A percentile compares a stretch with the other conserved stretches of the same genome.
phyloP scores from a whole-genome alignment of 1,140 invertebrate genomes.

The Hycleus cichorii region DNA sequence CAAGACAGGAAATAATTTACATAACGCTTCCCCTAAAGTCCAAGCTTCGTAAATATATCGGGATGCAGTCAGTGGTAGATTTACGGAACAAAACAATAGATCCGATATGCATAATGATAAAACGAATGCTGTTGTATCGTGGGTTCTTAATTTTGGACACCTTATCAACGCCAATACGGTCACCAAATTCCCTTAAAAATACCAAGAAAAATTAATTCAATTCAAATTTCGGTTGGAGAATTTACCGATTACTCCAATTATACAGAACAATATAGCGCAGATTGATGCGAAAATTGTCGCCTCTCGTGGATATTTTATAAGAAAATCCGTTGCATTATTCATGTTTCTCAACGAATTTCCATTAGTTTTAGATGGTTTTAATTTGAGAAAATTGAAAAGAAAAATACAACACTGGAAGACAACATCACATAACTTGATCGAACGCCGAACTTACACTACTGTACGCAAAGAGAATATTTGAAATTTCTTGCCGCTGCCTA shows the following conservation, averaged over 20 bases:
- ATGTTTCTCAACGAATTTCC: background rate
- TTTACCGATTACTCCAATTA: conserved; percentile 70
- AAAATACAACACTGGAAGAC: too few species aligned
- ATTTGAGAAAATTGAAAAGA: too few species aligned
- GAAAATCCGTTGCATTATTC: conserved; percentile 3
- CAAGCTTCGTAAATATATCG: conserved; percentile 74
- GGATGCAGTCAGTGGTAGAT: conserved; percentile 75
- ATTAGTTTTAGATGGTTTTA: too few species aligned
- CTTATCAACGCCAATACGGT: conserved; percentile 69
- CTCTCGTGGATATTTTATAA: conserved; percentile 54
- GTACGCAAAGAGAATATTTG: too few species aligned
- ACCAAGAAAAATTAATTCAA: background rate
- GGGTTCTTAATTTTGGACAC: conserved; percentile 65
- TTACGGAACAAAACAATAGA: conserved; percentile 75
- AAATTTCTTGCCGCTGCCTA: too few species aligned
- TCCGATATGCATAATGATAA: conserved; percentile 79
- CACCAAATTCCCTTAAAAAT: conserved; percentile 66
- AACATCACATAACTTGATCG: too few species aligned
- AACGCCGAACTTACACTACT: too few species aligned
- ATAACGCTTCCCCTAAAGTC: conserved; percentile 70
- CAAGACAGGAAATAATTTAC: conserved; percentile 78
- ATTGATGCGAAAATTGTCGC: conserved; percentile 67
- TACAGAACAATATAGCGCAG: conserved; percentile 69
- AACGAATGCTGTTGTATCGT: conserved; percentile 83
- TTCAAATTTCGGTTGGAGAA: conserved; percentile 17